Base-by-base conservation (phyloP, 2,113 vertebrate species). In the Hepsetus odoe region DNA sequence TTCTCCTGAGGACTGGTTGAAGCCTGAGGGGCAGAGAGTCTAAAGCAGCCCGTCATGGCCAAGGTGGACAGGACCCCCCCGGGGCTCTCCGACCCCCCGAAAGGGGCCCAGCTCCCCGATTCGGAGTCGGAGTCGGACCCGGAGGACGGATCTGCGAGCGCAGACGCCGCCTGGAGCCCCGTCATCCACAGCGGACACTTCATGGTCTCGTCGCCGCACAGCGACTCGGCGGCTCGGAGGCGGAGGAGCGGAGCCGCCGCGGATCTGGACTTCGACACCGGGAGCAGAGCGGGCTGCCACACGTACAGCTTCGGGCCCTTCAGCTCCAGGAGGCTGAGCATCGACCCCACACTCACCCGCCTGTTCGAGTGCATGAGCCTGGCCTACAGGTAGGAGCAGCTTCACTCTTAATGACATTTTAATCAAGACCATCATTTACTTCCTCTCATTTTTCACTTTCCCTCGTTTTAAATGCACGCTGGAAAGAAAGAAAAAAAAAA, bases 331-430 rank as follows among this genome's bases (percentile, higher is more conserved):
- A 94, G 94, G n/a, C 91, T 96, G 56, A 97, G 91, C 92, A 98
- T 98, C 55, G 96, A 99, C 88, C 96, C 95, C 0, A 97, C 96
- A 12, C 95, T 99, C 79, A 98, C 95, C 12, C 92, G 93, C 46
- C 93, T 99, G 83, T 98, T 99, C 40, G 97, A 99, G 91, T 99
- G 97, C 92, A 97, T 99, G 97, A 98, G 95, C 71, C 90, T 99
- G 89, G 98, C 97, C 53, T 99, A 97, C 95, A 98, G 97, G 98
- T 99, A 2, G 10, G 30, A 64, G 14, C 13, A 12, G 16, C 42
- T 3, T 42, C 40, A 7, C n/a, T n/a, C n/a, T n/a, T n/a, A n/a
- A n/a, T n/a, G n/a, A n/a, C n/a, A n/a, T n/a, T n/a, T n/a, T n/a
- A n/a, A n/a, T n/a, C n/a, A n/a, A n/a, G n/a, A n/a, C n/a, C n/a